These are phyloP conservation scores for Furcifer pardalis DNA, from an alignment of 2,797 vertebrate genomes.

Conservation along the genomic window DNA sequence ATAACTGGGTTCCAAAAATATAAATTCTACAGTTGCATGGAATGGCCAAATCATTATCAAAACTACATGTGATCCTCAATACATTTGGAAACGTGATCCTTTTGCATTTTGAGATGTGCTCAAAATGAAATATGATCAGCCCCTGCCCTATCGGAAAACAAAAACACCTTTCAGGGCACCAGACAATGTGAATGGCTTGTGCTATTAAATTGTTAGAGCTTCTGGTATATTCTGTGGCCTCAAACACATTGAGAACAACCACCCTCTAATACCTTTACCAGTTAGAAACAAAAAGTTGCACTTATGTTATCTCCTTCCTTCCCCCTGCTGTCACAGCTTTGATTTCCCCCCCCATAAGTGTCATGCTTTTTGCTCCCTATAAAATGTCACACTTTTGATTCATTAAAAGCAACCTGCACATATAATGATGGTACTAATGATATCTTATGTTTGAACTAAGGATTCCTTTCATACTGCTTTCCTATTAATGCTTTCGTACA, in stretches of 20 bases:
- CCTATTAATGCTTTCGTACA: not conserved
- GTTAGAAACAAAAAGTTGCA: no score
- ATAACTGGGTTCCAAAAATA: no score
- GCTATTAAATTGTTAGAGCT: not conserved
- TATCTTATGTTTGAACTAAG: not conserved
- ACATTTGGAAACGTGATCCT: no score
- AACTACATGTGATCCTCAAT: no score
- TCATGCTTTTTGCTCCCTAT: not conserved
- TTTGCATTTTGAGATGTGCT: not conserved
- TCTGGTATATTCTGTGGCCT: not conserved
- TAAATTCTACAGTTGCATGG: no score
- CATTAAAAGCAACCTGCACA: not conserved
- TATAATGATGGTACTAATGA: not conserved
- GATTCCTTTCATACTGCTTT: not conserved
- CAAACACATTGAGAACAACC: no score
- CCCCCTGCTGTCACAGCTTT: no score
- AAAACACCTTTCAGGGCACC: not conserved
- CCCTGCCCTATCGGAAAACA: not conserved
- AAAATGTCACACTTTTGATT: not conserved
- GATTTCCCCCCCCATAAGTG: no score
- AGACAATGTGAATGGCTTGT: not conserved
- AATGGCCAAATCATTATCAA: no score
- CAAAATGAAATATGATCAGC: not conserved
- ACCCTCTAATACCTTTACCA: no score
- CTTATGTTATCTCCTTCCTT: not conserved